Percentiles rank a stretch among this genome's conserved stretches.
These are phyloP conservation scores for Pachyseris speciosa DNA, from an alignment of 64 coral and sea anemone species.

Conservation along the genomic window DNA sequence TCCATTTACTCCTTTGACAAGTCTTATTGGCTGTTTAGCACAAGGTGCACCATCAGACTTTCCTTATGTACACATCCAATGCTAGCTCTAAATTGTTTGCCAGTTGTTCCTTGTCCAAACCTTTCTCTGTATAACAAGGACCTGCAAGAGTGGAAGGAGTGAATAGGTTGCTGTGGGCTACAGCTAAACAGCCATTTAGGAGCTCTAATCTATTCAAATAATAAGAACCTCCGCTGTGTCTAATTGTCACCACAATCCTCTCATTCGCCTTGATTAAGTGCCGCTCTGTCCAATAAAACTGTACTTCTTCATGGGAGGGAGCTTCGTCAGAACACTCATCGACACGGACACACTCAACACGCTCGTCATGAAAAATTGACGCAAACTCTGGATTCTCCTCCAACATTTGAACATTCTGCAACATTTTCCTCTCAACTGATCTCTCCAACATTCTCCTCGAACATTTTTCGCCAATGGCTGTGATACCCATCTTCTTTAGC, in stretches of 20 bases:
- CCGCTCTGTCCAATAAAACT: slow-evolving; percentile 71
- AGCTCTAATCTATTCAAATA: too few species aligned
- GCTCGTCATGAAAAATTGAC: slow-evolving; percentile 24
- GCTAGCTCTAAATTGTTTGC: slow-evolving; percentile 38
- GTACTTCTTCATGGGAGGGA: slow-evolving; percentile 62
- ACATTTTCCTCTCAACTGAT: too few species aligned
- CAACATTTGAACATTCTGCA: too few species aligned
- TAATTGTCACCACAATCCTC: too few species aligned
- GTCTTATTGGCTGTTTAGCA: slow-evolving; percentile 38
- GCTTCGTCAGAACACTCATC: slow-evolving; percentile 70
- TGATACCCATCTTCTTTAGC: too few species aligned
- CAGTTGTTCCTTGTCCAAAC: slow-evolving; percentile 55
- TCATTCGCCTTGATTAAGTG: slow-evolving; percentile 44
- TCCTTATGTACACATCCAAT: slow-evolving; percentile 44
- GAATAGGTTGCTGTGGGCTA: slow-evolving; percentile 64
- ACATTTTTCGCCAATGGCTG: too few species aligned
- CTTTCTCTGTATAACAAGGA: slow-evolving; percentile 39
- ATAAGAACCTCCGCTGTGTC: too few species aligned
- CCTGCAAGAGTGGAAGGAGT: slow-evolving; percentile 47
- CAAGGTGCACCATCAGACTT: slow-evolving; percentile 68
- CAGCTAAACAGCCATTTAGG: slow-evolving; percentile 68
- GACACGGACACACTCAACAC: slow-evolving; percentile 64
- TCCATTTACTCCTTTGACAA: slow-evolving; percentile 66
- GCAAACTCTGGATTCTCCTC: too few species aligned
- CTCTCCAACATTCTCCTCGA: too few species aligned